These are phyloP conservation scores for Brienomyrus longianalis DNA, from an alignment of 2,113 vertebrate species.

Conservation along the genomic window DNA sequence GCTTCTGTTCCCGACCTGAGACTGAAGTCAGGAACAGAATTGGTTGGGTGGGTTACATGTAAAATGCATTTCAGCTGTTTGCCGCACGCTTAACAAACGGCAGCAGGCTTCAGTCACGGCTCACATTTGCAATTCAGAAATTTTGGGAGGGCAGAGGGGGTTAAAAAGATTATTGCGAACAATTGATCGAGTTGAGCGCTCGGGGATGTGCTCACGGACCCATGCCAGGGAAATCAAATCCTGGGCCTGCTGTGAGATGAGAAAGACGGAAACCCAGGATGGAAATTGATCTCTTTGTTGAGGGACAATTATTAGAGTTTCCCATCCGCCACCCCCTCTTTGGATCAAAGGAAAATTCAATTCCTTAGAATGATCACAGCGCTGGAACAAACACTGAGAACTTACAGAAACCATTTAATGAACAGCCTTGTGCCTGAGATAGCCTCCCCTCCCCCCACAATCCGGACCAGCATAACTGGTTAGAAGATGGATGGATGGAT, in stretches of 20 bases:
- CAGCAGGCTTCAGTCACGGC: background rate
- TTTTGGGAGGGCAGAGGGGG: background rate
- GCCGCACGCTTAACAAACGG: background rate
- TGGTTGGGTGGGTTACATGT: background rate
- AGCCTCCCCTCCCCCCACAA: background rate
- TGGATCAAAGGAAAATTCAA: conserved; percentile 12
- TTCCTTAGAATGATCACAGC: conserved; percentile 8
- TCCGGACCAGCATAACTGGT: background rate
- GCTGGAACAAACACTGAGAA: background rate
- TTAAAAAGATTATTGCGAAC: background rate
- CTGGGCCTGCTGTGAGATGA: background rate
- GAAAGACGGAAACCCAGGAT: background rate
- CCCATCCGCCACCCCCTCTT: background rate
- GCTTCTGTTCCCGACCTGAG: background rate
- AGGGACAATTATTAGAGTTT: conserved; percentile 9
- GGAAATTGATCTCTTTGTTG: conserved; percentile 10
- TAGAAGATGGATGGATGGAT: background rate
- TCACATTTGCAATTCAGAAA: background rate
- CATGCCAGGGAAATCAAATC: conserved; percentile 16
- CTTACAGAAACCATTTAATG: background rate
- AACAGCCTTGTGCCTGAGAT: background rate
- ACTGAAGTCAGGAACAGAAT: background rate
- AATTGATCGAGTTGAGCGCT: background rate
- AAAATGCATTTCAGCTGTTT: conserved; percentile 5
- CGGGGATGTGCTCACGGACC: background rate